Evolutionary conservation across 2,888 invertebrate species (phyloP).

Genomic region (Pristionchus arcanus): DNA sequence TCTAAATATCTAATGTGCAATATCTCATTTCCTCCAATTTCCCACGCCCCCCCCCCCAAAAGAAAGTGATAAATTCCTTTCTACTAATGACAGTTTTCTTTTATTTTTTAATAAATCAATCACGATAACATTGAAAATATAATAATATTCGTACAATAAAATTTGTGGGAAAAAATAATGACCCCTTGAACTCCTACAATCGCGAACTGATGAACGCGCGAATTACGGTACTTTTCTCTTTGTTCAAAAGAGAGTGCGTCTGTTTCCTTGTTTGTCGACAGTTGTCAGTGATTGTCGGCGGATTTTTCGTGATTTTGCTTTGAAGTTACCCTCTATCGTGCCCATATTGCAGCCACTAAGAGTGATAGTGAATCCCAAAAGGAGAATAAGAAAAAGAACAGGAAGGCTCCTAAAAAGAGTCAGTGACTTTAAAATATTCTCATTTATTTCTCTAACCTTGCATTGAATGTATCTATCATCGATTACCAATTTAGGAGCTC

Average conservation of each 20-base stretch:
- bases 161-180: no score
- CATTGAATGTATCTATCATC: background rate
- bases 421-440: background rate
- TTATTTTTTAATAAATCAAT: no score
- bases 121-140: no score
- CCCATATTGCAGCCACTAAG: background rate
- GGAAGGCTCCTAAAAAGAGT: constrained; percentile 5
- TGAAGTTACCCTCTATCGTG: background rate
- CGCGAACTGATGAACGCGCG: constrained; percentile 12
- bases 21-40: no score
- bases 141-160: no score
- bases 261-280: background rate
- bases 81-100: no score
- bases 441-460: background rate
- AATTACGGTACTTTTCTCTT: background rate
- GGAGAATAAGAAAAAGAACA: background rate
- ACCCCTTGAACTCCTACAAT: background rate
- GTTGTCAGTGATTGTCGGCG: background rate
- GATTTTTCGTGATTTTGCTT: background rate
- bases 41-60: no score
- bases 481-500: background rate
- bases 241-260: background rate
- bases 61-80: no score
- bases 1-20: no score
- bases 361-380: background rate